These are phyloP conservation scores for Brachionichthys hirsutus DNA, from an alignment of 2,113 vertebrate species.

Conservation along the genomic window DNA sequence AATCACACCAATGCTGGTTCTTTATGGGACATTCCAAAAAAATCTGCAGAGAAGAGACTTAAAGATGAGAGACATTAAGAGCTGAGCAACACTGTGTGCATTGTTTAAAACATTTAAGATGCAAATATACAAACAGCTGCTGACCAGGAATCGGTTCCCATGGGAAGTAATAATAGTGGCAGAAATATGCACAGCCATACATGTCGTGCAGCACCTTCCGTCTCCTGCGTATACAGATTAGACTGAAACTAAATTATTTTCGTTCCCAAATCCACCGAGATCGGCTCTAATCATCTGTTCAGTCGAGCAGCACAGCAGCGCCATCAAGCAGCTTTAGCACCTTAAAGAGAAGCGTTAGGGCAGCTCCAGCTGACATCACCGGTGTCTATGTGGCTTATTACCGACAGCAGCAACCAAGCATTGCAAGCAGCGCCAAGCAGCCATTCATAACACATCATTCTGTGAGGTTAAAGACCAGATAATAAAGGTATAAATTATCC, in stretches of 20 bases:
- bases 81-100: constrained; percentile 5
- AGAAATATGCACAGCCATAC: constrained; percentile 36
- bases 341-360: too few relatives aligned
- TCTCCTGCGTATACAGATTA: too few relatives aligned
- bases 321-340: too few relatives aligned
- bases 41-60: constrained; percentile 9
- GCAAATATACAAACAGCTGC: constrained; percentile 31
- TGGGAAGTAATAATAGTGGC: not conserved
- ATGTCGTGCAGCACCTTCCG: constrained; percentile 14
- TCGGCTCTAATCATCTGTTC: too few relatives aligned
- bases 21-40: constrained; percentile 7
- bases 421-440: not conserved
- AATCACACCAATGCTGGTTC: constrained; percentile 37
- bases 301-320: too few relatives aligned
- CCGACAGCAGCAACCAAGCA: too few relatives aligned
- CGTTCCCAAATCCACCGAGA: too few relatives aligned
- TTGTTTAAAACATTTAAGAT: constrained; percentile 24
- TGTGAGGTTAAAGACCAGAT: too few relatives aligned
- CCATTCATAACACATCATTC: not conserved
- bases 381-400: too few relatives aligned
- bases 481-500: too few relatives aligned
- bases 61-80: not conserved
- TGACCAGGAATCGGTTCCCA: constrained; percentile 37
- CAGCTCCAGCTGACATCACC: too few relatives aligned
- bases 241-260: too few relatives aligned